Evolutionary conservation across 2,888 invertebrate species (phyloP).

Genomic region (Platerodrilus igneus): DNA sequence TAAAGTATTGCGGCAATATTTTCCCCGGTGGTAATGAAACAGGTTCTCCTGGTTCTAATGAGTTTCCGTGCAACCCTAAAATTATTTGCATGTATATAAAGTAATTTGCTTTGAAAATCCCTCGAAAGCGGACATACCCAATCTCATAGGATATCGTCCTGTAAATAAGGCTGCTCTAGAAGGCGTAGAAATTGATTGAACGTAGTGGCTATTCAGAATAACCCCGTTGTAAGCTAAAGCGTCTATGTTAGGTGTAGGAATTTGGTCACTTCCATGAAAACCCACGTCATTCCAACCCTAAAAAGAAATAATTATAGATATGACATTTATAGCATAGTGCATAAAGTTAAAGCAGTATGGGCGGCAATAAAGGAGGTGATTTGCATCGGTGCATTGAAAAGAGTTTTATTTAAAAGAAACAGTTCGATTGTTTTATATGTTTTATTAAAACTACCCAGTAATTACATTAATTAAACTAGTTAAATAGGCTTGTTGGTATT

Average conservation of each 20-base stretch:
- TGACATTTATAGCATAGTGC: no score
- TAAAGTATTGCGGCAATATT: conserved; percentile 63
- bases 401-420: no score
- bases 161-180: conserved; percentile 77
- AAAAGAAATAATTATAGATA: no score
- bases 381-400: no score
- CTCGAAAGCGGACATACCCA: conserved; percentile 57
- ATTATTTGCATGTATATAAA: conserved; percentile 11
- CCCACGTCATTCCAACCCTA: conserved; percentile 92
- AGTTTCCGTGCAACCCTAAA: conserved; percentile 67
- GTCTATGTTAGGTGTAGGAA: conserved; percentile 87
- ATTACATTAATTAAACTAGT: no score
- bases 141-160: conserved; percentile 81
- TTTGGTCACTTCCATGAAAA: conserved; percentile 83
- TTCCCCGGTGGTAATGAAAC: conserved; percentile 67
- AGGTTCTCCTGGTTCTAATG: conserved; percentile 63
- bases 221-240: conserved; percentile 79
- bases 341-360: no score
- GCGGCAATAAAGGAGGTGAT: no score
- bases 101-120: conserved; percentile 3
- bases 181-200: conserved; percentile 80
- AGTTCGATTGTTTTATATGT: no score
- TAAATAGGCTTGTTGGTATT: no score
- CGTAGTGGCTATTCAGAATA: conserved; percentile 81
- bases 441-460: no score